Percentiles rank a stretch among this genome's conserved stretches.
Conservation (phyloP, 1,140 invertebrate species). For the Cotesia chilonis region DNA sequence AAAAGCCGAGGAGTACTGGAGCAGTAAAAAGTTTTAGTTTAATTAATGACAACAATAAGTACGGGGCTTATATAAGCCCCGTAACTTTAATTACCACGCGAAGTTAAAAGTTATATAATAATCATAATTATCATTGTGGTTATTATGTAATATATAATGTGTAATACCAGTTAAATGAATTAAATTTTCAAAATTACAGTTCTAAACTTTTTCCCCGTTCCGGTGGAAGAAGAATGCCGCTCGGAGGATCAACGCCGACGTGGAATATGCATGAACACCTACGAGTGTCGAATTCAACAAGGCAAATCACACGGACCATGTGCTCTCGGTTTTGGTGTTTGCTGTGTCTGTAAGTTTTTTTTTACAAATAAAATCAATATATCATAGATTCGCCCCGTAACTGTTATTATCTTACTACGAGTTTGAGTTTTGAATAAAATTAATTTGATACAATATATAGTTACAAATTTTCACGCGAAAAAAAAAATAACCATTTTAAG, state of each 20-base stretch:
- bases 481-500: too few species aligned
- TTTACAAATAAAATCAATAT: constrained; percentile 4
- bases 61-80: too few species aligned
- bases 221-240: constrained; percentile 79
- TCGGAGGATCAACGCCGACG: constrained; percentile 74
- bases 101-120: neutral
- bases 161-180: constrained; percentile 12
- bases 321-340: constrained; percentile 86
- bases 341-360: constrained; percentile 81
- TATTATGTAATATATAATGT: neutral
- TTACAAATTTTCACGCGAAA: too few species aligned
- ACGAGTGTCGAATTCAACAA: constrained; percentile 81
- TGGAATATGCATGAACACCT: constrained; percentile 82
- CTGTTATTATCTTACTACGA: too few species aligned
- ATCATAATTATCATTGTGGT: too few species aligned
- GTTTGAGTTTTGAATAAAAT: too few species aligned
- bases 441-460: too few species aligned
- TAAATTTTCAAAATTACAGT: constrained; percentile 64
- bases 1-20: neutral
- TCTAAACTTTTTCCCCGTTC: constrained; percentile 81
- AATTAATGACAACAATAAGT: too few species aligned
- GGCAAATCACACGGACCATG: constrained; percentile 80
- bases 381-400: neutral
- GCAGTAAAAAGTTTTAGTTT: neutral
- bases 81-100: neutral